phyloP scores from a whole-genome alignment of 2,113 vertebrate species.

The Syngnathus scovelli region DNA sequence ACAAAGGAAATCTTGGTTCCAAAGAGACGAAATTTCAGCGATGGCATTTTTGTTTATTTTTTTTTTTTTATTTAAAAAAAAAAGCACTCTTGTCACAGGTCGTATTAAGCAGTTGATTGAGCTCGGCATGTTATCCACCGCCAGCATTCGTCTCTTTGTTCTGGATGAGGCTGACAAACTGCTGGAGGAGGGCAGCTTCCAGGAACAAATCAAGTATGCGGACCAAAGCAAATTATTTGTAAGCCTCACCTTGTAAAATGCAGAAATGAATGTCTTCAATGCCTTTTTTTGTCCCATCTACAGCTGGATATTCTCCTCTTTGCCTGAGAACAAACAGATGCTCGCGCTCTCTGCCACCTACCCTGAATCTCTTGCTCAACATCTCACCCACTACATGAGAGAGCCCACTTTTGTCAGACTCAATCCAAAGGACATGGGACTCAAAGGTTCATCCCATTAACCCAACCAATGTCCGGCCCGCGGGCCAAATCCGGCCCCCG shows the following conservation, averaged over 20 bases:
- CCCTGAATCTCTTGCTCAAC: constrained; percentile 86
- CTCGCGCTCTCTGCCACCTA: constrained; percentile 97
- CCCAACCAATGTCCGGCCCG: too few species aligned
- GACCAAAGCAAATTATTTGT: neutral
- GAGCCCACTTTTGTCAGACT: constrained; percentile 94
- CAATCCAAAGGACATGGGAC: constrained; percentile 83
- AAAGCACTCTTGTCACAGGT: constrained; percentile 61
- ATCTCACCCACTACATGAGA: constrained; percentile 90
- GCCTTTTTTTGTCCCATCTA: neutral
- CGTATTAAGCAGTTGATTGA: constrained; percentile 97
- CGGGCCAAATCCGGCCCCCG: too few species aligned
- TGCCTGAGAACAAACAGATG: constrained; percentile 94
- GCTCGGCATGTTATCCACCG: constrained; percentile 82
- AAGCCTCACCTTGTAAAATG: neutral
- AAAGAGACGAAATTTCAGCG: constrained; percentile 22
- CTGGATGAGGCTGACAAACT: constrained; percentile 98
- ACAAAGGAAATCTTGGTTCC: too few species aligned
- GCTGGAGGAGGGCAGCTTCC: constrained; percentile 96
- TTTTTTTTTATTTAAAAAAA: neutral
- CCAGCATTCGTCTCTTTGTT: constrained; percentile 86
- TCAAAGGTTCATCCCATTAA: constrained; percentile 75
- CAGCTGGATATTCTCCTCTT: constrained; percentile 96
- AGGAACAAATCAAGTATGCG: constrained; percentile 94
- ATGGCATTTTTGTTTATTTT: too few species aligned
- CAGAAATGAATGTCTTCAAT: neutral